Conservation (phyloP, 2,113 vertebrate genomes). For the Suricata suricatta region DNA sequence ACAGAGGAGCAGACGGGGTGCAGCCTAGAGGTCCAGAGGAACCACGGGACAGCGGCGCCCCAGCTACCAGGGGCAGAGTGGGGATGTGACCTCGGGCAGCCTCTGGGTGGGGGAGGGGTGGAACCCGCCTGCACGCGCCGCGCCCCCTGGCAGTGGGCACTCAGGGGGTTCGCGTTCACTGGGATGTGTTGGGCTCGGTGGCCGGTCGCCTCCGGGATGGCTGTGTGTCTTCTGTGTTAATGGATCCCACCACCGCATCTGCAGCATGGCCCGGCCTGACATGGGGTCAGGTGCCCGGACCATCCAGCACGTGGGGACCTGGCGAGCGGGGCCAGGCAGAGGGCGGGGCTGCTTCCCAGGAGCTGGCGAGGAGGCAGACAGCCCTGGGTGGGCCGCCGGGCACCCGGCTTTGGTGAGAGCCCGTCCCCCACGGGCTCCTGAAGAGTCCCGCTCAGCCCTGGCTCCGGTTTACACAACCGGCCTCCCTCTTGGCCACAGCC, state of each 20-base stretch:
- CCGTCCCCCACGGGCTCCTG: not conserved
- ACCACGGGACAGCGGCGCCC: not conserved
- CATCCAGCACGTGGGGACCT: not conserved
- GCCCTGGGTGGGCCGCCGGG: not conserved
- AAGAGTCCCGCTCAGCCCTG: not conserved
- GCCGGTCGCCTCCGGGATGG: not conserved
- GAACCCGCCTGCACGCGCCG: not conserved
- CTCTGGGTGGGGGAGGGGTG: not conserved
- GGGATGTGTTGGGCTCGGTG: not conserved
- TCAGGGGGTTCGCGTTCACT: not conserved
- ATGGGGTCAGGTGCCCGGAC: not conserved
- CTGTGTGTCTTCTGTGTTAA: not conserved
- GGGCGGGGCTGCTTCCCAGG: not conserved
- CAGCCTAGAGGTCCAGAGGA: not conserved
- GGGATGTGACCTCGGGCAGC: not conserved
- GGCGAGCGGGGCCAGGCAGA: not conserved
- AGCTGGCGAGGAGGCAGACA: not conserved
- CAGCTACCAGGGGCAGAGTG: not conserved
- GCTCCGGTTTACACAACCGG: not conserved
- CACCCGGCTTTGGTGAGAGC: not conserved
- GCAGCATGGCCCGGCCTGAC: not conserved
- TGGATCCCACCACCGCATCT: not conserved
- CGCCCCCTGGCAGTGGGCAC: not conserved
- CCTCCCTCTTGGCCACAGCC: not conserved
- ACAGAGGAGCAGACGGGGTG: not conserved